These are phyloP conservation scores for Anabas testudineus DNA, from an alignment of 2,797 vertebrate genomes.

Conservation along the genomic window DNA sequence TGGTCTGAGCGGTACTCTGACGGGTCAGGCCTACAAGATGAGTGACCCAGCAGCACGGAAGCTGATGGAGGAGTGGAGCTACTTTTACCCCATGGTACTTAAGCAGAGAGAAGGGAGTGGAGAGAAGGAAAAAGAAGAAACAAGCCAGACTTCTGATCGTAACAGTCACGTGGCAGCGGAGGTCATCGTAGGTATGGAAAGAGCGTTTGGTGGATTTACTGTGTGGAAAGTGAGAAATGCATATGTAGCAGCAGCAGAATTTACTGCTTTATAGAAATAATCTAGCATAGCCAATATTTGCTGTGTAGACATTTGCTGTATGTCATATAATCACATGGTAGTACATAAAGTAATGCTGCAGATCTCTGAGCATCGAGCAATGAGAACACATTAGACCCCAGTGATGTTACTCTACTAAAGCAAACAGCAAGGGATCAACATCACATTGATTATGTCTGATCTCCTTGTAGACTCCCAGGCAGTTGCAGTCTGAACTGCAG, in stretches of 20 bases:
- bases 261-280: neutral
- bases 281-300: neutral
- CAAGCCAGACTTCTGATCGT: constrained; percentile 86
- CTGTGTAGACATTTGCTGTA: neutral
- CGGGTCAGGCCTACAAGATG: constrained; percentile 95
- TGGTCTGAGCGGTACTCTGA: constrained; percentile 93
- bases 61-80: constrained; percentile 97
- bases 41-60: constrained; percentile 94
- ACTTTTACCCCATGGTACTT: constrained; percentile 97
- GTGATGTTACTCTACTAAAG: constrained; percentile 29
- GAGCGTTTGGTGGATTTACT: neutral
- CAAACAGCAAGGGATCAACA: constrained; percentile 33
- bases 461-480: constrained; percentile 28
- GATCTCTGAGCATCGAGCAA: constrained; percentile 21
- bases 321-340: neutral
- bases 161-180: constrained; percentile 94
- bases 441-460: constrained; percentile 38
- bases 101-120: constrained; percentile 87
- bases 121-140: constrained; percentile 81
- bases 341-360: neutral
- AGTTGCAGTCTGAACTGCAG: constrained; percentile 36
- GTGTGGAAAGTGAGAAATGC: neutral
- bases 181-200: constrained; percentile 93
- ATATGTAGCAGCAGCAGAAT: neutral
- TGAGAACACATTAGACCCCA: constrained; percentile 35